Evolutionary conservation across 1,140 invertebrate genomes (phyloP).

Genomic region (Dendroctonus ponderosae): DNA sequence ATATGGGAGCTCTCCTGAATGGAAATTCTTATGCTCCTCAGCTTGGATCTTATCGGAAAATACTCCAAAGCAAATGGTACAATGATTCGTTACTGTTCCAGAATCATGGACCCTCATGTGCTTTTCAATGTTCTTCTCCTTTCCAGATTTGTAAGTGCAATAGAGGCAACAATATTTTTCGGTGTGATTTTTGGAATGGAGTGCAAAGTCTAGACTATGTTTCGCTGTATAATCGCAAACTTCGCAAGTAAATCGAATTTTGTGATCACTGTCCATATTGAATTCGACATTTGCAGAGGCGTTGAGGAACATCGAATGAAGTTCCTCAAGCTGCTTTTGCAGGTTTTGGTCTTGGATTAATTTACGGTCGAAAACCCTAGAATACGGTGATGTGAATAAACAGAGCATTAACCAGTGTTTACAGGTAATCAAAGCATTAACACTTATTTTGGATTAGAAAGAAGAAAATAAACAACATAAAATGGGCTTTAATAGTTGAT

Average conservation of each 20-base stretch:
- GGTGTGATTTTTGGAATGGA: slow-evolving; percentile 44
- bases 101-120: slow-evolving; percentile 47
- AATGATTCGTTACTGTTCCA: slow-evolving; percentile 51
- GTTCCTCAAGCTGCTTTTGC: slow-evolving; percentile 6
- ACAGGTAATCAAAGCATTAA: too few relatives aligned
- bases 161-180: slow-evolving; percentile 47
- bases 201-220: slow-evolving; percentile 37
- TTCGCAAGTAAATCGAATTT: slow-evolving; percentile 37
- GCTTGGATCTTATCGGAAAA: slow-evolving; percentile 53
- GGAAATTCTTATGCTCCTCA: slow-evolving; percentile 48
- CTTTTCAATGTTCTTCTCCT: slow-evolving; percentile 47
- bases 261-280: slow-evolving; percentile 15
- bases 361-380: too few relatives aligned
- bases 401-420: too few relatives aligned
- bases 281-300: slow-evolving; percentile 4
- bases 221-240: slow-evolving; percentile 40
- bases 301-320: slow-evolving; percentile 7
- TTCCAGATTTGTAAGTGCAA: slow-evolving; percentile 49
- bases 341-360: too few relatives aligned
- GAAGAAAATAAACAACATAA: too few relatives aligned
- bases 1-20: slow-evolving; percentile 60
- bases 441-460: too few relatives aligned
- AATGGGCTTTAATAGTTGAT: too few relatives aligned
- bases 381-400: too few relatives aligned
- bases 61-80: slow-evolving; percentile 51